Conservation (phyloP, 2,888 invertebrate genomes). For the Monochamus alternatus region DNA sequence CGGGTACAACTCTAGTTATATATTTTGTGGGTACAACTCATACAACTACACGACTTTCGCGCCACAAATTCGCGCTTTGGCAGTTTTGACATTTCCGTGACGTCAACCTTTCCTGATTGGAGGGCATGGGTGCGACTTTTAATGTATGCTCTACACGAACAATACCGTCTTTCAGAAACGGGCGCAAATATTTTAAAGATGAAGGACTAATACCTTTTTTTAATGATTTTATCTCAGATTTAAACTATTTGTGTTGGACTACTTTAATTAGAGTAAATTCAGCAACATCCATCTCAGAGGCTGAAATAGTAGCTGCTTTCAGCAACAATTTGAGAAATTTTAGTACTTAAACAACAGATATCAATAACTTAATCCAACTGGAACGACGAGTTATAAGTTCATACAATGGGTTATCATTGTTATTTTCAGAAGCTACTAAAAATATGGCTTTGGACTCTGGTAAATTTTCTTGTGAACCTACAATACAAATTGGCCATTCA, state of each 20-base stretch:
- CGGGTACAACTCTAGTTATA: no score
- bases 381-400: slow-evolving; percentile 11
- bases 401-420: slow-evolving; percentile 11
- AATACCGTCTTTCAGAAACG: background rate
- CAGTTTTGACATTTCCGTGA: no score
- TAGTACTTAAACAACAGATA: background rate
- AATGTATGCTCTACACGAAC: no score
- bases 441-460: background rate
- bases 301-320: background rate
- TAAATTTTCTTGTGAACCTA: background rate
- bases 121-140: no score
- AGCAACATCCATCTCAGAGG: background rate
- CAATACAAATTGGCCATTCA: slow-evolving; percentile 10
- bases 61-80: no score
- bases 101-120: no score
- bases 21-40: no score
- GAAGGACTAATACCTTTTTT: background rate
- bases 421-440: background rate
- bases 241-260: slow-evolving; percentile 1
- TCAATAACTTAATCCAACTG: background rate
- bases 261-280: slow-evolving; percentile 11
- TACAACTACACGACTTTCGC: no score
- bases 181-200: no score
- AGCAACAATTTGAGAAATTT: background rate
- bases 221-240: background rate